Evolutionary conservation across 2,797 vertebrate species (phyloP), one percentile per base, ranked within the genome.

Genomic region (Malurus splendens): DNA sequence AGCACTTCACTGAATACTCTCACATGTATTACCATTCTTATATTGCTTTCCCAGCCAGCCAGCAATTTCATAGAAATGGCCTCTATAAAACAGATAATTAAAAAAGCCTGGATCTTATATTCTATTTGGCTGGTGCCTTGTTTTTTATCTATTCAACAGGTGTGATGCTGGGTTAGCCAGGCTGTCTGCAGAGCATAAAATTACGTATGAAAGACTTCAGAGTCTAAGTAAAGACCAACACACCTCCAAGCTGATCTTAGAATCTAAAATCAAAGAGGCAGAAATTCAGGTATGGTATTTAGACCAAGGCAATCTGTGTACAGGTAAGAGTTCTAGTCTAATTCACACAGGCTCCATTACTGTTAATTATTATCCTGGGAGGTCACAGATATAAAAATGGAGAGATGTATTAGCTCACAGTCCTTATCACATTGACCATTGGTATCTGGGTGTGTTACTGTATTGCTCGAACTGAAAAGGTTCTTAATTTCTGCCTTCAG

Each of bases 261-360:
- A 97, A 89, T 97, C 97, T 14, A 97, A 97, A 96, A 96, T 97
- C 92, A 98, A 97, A 94, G 97, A 98, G 11, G 96, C 97, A 62
- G 97, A 97, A 93, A 97, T 97, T 81, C 97, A 98, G 97, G 97
- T 97, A 96, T 13, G 84, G 24, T 78, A 41, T 45, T 64, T 45
- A 78, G 68, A 86, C 14, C 64, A n/a, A 54, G 56, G 59, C 3
- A 16, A 72, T 85, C 44, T n/a, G 51, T 8, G 38, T 41, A 59
- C 52, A 55, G 30, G 18, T 48, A 64, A 82, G 62, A 66, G n/a
- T 82, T 89, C 54, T 2, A 45, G 38, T 59, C 19, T 36, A 59
- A 75, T 67, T 62, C 45, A 67, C 62, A 62, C 59, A 59, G 68
- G 82, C 16, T 56, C 25, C 22, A 6, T 33, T 36, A 25, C 39